Percentiles rank a stretch among this genome's conserved stretches.
These are phyloP conservation scores for Orgyia antiqua DNA, from an alignment of 2,888 invertebrate species.

Conservation along the genomic window DNA sequence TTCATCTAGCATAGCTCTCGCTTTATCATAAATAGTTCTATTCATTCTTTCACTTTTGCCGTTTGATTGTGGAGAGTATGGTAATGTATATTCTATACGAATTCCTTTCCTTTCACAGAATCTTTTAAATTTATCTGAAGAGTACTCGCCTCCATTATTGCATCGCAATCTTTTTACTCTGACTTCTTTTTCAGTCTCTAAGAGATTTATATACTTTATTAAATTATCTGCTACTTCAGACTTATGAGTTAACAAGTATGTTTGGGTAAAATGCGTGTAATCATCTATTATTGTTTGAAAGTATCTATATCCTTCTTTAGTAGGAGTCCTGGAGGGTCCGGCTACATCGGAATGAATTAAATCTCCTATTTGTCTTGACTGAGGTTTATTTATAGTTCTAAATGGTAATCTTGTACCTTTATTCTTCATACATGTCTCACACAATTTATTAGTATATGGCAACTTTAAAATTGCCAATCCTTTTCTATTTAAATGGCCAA, in stretches of 20 bases:
- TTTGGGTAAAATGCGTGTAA: not conserved
- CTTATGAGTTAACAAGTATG: not conserved
- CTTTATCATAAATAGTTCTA: not conserved
- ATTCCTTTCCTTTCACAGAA: not conserved
- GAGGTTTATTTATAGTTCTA: no score
- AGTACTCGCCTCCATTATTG: not conserved
- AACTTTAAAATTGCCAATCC: no score
- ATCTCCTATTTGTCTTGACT: no score
- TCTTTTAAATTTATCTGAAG: not conserved
- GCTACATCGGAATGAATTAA: slow-evolving; percentile 1
- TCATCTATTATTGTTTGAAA: not conserved
- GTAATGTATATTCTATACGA: no score
- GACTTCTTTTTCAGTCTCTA: not conserved
- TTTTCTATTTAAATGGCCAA: no score
- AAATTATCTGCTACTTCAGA: not conserved
- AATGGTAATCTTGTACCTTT: no score
- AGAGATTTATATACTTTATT: not conserved
- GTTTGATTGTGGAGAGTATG: no score
- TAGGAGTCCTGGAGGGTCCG: not conserved
- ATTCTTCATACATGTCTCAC: no score
- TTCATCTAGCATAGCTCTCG: not conserved
- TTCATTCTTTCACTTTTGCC: not conserved
- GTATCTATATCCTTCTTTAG: not conserved
- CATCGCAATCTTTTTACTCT: not conserved
- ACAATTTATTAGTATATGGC: no score